These are phyloP conservation scores for Spheniscus mendiculus DNA, from an alignment of 2,113 vertebrate species.

Conservation along the genomic window DNA sequence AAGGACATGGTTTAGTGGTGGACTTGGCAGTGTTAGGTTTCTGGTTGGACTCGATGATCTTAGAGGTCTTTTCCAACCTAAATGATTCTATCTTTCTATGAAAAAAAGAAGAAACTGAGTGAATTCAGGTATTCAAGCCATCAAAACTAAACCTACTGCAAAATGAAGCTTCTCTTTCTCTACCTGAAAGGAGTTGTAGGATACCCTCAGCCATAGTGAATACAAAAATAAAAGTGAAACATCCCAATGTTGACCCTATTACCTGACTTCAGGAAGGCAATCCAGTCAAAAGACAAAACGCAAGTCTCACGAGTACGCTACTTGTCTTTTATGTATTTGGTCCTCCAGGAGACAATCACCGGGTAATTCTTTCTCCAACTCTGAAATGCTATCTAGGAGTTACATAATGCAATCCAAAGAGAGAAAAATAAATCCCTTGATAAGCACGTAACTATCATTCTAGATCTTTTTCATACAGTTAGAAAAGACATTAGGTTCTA, in stretches of 20 bases:
- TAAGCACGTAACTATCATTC: not conserved
- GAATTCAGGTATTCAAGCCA: not conserved
- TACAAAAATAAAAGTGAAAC: not conserved
- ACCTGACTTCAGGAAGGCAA: not conserved
- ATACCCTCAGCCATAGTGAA: not conserved
- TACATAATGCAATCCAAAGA: not conserved
- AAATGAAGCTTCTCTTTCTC: not conserved
- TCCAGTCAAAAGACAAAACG: accelerated
- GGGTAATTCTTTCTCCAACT: not conserved
- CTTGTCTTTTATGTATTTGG: not conserved
- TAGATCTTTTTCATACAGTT: not conserved
- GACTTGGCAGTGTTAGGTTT: not conserved
- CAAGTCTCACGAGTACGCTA: not conserved
- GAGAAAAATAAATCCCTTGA: not conserved
- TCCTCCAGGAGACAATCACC: not conserved
- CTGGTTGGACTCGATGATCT: not conserved
- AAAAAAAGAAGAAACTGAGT: not conserved
- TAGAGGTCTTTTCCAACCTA: not conserved
- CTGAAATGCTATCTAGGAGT: not conserved
- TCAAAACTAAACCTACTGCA: not conserved
- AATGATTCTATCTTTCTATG: not conserved
- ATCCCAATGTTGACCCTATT: not conserved
- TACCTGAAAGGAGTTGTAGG: not conserved
- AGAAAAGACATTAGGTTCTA: not conserved
- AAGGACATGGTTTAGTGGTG: not conserved